Evolutionary conservation across 2,113 vertebrate species (phyloP), one percentile per base, ranked within the genome.

Genomic region (Hyperopisus bebe): DNA sequence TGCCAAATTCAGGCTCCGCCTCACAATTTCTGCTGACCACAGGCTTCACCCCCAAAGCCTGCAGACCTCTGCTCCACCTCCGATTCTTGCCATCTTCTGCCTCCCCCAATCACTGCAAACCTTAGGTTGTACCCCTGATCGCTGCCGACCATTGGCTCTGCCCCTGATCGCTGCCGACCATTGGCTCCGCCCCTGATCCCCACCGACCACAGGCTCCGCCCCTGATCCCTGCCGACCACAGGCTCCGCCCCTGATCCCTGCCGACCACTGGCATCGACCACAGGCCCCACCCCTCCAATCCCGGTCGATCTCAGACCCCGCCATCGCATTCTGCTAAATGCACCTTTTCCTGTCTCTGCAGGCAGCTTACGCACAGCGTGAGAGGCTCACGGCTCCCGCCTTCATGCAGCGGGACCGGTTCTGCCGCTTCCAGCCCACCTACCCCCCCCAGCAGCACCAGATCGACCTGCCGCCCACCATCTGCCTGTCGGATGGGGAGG

Each of bases 391-490:
- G 0, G 92, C 97, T 70, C 97, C 98, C 0, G 95, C 97, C 55
- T 98, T 99, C 89, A 96, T 98, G 94, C 98, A 98, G 94, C 95
- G 97, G 91, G 98, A 99, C 90, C 97, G 96, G 80, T 98, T 98
- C 95, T 97, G 98, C 94, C 97, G 97, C 95, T 99, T 98, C 96
- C 98, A 99, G 95, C 98, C 98, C 93, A 99, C 98, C 15, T 99
- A 98, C 93, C 98, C 98, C 1, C 98, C 98, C 91, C 96, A 98
- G 95, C 98, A 98, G 94, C 97, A 98, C 31, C 97, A 98, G 94
- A 98, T 99, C 4, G 97, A 99, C 95, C 97, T 99, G 91, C 98
- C 98, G 80, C 98, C 98, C 0, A 99, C 98, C 92, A 99, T 99
- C 94, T 98, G 98, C 35, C 96, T 99, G 89, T 99, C 98, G 0